phyloP scores from a whole-genome alignment of 1,140 invertebrate species.

The Nasonia vitripennis region DNA sequence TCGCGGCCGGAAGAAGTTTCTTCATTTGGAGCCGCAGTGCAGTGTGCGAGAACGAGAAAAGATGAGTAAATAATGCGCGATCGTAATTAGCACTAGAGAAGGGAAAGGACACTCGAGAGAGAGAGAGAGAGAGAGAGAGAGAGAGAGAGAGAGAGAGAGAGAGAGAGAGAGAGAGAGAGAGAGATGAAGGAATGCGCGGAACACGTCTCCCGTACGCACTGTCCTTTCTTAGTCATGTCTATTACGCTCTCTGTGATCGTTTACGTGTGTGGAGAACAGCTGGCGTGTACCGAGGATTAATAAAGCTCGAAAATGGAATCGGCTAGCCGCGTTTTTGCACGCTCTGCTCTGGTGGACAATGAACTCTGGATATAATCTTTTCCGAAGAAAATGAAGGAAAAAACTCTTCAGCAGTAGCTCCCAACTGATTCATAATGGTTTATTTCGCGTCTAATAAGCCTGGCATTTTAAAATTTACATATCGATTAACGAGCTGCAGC shows the following conservation, averaged over 20 bases:
- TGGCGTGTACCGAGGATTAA: too few relatives aligned
- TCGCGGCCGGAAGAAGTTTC: constrained; percentile 17
- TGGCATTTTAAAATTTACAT: constrained; percentile 26
- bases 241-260: not conserved
- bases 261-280: too few relatives aligned
- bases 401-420: too few relatives aligned
- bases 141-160: too few relatives aligned
- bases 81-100: constrained; percentile 27
- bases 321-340: too few relatives aligned
- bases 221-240: not conserved
- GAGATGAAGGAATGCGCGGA: not conserved
- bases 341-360: too few relatives aligned
- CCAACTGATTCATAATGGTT: not conserved
- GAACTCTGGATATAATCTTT: not conserved
- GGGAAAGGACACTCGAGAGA: not conserved
- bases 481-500: constrained; percentile 16
- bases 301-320: too few relatives aligned
- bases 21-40: not conserved
- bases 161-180: not conserved
- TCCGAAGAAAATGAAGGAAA: not conserved
- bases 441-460: constrained; percentile 29
- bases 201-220: too few relatives aligned
- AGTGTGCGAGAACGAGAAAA: not conserved
- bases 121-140: too few relatives aligned
- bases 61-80: constrained; percentile 5